Evolutionary conservation across 2,888 invertebrate genomes (phyloP).

Genomic region (Pharmacophagus antenor): DNA sequence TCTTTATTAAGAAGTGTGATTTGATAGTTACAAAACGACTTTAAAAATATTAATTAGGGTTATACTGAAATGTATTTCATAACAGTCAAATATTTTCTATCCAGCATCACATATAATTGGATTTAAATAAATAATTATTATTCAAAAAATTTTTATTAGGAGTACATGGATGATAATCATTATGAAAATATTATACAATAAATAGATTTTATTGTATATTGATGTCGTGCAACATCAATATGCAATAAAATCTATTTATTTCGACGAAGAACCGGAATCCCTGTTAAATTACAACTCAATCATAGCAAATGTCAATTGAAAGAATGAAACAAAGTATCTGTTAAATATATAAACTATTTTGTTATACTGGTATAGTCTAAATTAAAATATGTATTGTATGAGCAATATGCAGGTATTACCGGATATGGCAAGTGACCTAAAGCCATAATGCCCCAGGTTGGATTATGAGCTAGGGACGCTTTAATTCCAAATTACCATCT

Average conservation of each 20-base stretch:
- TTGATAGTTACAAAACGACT: too few species aligned
- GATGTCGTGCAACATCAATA: neutral
- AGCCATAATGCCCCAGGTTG: slow-evolving; percentile 11
- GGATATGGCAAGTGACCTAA: slow-evolving; percentile 18
- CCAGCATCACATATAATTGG: too few species aligned
- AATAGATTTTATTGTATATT: too few species aligned
- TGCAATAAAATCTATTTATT: neutral
- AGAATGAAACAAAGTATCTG: neutral
- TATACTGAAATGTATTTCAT: too few species aligned
- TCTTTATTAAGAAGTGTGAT: too few species aligned
- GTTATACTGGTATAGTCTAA: slow-evolving; percentile 9
- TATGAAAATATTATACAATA: too few species aligned
- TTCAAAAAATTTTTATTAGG: too few species aligned
- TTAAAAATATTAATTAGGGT: too few species aligned
- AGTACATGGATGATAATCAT: too few species aligned
- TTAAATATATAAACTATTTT: neutral
- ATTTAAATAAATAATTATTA: too few species aligned
- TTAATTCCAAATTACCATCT: neutral
- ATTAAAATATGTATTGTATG: slow-evolving; percentile 15
- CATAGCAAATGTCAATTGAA: neutral
- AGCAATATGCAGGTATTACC: slow-evolving; percentile 21
- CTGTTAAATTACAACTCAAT: neutral
- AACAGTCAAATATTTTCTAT: too few species aligned
- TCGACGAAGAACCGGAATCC: too few species aligned
- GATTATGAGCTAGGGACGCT: slow-evolving; percentile 9